These are phyloP conservation scores for Selenia dentaria DNA, from an alignment of 2,888 invertebrate species.

Conservation along the genomic window DNA sequence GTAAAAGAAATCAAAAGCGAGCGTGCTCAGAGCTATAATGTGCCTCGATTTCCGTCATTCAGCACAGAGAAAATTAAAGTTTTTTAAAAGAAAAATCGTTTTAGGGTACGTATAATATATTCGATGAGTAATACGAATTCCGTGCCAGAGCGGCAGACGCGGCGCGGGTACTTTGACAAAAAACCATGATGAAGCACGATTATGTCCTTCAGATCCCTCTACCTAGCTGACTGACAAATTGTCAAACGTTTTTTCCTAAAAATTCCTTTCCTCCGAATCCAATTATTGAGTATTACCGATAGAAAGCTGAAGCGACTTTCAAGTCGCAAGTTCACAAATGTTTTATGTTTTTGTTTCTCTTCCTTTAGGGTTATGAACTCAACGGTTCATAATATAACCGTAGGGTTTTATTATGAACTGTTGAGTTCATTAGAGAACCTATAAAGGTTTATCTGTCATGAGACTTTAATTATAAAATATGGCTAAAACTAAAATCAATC, in stretches of 20 bases:
- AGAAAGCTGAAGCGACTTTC: constrained; percentile 51
- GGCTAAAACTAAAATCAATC: too few relatives aligned
- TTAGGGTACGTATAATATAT: constrained; percentile 66
- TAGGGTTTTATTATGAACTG: too few relatives aligned
- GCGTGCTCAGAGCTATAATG: constrained; percentile 69
- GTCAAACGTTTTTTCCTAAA: constrained; percentile 72
- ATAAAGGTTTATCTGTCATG: too few relatives aligned
- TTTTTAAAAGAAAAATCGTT: constrained; percentile 67
- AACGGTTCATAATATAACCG: too few relatives aligned
- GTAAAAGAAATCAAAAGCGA: constrained; percentile 70
- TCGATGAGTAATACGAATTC: constrained; percentile 73
- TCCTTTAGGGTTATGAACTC: too few relatives aligned
- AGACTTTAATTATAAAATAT: too few relatives aligned
- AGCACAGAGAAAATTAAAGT: constrained; percentile 72
- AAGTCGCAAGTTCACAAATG: constrained; percentile 38
- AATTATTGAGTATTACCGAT: constrained; percentile 69
- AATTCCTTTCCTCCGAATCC: constrained; percentile 71
- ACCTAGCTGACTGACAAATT: constrained; percentile 74
- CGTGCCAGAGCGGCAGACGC: constrained; percentile 49
- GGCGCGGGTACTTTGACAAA: constrained; percentile 64
- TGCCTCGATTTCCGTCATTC: constrained; percentile 69
- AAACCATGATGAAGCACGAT: constrained; percentile 78
- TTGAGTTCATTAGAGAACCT: too few relatives aligned
- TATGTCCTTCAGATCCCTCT: constrained; percentile 62
- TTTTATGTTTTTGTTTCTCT: constrained; percentile 55